A percentile compares a stretch with the other conserved stretches of the same genome.
phyloP scores from a whole-genome alignment of 2,113 vertebrate genomes.

The Thymallus thymallus region DNA sequence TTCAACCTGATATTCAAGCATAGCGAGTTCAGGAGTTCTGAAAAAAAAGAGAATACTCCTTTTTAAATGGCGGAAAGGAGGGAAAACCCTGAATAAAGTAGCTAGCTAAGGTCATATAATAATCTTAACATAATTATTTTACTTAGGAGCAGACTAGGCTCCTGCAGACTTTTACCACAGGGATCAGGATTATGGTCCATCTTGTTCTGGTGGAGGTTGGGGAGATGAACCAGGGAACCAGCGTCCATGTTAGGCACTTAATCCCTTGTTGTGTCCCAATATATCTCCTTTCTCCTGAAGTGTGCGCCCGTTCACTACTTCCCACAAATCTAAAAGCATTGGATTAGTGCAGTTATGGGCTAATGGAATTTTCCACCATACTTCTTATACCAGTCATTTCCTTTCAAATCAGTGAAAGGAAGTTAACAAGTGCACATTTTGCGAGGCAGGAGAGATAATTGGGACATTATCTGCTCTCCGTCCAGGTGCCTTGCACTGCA shows the following conservation, averaged over 20 bases:
- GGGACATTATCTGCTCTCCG: too few relatives aligned
- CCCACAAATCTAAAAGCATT: too few relatives aligned
- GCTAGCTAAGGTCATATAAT: constrained; percentile 60
- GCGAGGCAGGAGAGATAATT: too few relatives aligned
- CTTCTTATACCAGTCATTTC: too few relatives aligned
- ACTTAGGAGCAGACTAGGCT: constrained; percentile 50
- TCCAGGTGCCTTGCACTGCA: too few relatives aligned
- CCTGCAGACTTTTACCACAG: constrained; percentile 55
- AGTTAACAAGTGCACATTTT: too few relatives aligned
- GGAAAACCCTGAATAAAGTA: constrained; percentile 66
- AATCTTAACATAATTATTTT: constrained; percentile 64
- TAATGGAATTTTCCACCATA: too few relatives aligned
- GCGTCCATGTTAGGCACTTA: constrained; percentile 52
- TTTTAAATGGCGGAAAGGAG: constrained; percentile 61
- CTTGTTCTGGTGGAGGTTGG: constrained; percentile 63
- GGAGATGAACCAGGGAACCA: constrained; percentile 53
- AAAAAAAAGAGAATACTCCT: constrained; percentile 40
- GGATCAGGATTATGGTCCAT: constrained; percentile 65
- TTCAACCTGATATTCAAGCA: constrained; percentile 77
- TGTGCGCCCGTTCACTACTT: too few relatives aligned
- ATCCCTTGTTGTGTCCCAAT: neutral
- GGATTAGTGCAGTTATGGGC: too few relatives aligned
- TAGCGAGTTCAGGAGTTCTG: constrained; percentile 56
- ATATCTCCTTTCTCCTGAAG: too few relatives aligned
- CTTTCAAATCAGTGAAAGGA: too few relatives aligned